A percentile compares a stretch with the other conserved stretches of the same genome.
phyloP scores from a whole-genome alignment of 64 coral and sea anemone genomes.

The Cladopsammia gracilis region DNA sequence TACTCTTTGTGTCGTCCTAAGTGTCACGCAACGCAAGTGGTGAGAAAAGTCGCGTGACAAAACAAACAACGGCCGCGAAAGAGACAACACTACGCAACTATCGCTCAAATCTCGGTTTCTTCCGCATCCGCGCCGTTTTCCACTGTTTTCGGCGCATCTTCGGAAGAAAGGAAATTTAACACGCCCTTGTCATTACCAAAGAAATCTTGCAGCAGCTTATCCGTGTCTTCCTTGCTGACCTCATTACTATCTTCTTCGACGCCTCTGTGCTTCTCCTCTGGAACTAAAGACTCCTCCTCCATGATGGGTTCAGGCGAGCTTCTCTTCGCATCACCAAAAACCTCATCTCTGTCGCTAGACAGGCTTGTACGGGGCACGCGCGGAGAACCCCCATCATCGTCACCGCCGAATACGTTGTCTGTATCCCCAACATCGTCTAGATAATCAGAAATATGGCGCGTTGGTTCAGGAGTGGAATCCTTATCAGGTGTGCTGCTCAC shows the following conservation, averaged over 20 bases:
- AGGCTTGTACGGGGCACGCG: background rate
- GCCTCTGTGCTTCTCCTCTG: constrained; percentile 59
- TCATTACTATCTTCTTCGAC: constrained; percentile 40
- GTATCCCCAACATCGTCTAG: constrained; percentile 9
- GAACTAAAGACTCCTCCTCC: constrained; percentile 49
- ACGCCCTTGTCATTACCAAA: constrained; percentile 93
- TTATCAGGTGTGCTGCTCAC: constrained; percentile 12
- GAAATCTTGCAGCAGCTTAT: constrained; percentile 90
- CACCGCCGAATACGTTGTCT: constrained; percentile 44
- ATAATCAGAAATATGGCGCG: constrained; percentile 45
- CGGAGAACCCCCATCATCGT: constrained; percentile 3
- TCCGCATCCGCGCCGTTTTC: constrained; percentile 64
- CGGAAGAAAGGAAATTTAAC: constrained; percentile 79
- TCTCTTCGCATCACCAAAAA: background rate
- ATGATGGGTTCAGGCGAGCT: background rate
- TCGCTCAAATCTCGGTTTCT: constrained; percentile 87
- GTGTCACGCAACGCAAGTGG: too few species aligned
- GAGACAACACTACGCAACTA: background rate
- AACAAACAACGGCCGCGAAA: background rate
- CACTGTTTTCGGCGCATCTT: background rate
- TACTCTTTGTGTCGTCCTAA: too few species aligned
- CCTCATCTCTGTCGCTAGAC: constrained; percentile 1
- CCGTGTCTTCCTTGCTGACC: constrained; percentile 61
- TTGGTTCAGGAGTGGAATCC: background rate
- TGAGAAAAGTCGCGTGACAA: background rate